phyloP scores from a whole-genome alignment of 2,113 vertebrate genomes.

The Colius striatus region DNA sequence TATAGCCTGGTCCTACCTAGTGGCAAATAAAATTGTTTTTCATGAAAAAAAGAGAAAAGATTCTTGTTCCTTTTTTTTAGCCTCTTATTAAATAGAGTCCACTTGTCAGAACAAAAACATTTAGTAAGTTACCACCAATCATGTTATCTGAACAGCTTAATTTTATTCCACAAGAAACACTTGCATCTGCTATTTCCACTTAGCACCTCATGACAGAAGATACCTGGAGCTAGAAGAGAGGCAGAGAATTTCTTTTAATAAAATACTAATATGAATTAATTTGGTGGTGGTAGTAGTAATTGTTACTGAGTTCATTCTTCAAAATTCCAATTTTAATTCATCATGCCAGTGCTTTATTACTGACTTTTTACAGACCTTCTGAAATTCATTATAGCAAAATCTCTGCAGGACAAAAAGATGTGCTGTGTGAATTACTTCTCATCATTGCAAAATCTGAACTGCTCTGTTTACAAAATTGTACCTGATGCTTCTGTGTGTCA shows the following conservation, averaged over 20 bases:
- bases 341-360: not conserved
- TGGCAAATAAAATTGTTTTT: not conserved
- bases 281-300: not conserved
- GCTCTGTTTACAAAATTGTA: not conserved
- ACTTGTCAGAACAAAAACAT: not conserved
- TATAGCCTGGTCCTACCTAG: not conserved
- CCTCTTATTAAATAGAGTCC: not conserved
- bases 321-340: conserved; percentile 19
- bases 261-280: conserved; percentile 58
- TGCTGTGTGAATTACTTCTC: not conserved
- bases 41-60: not conserved
- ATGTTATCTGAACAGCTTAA: not conserved
- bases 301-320: conserved; percentile 20
- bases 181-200: conserved; percentile 6
- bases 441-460: not conserved
- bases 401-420: not conserved
- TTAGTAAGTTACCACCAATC: not conserved
- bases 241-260: conserved; percentile 27
- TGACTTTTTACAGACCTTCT: not conserved
- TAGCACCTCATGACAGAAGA: not conserved
- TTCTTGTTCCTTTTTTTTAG: not conserved
- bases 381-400: conserved; percentile 8
- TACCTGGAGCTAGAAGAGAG: conserved; percentile 45
- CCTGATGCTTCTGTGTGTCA: not conserved
- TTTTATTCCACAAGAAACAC: conserved; percentile 42